These are phyloP conservation scores for Rotaria socialis DNA, from an alignment of 2,888 invertebrate genomes.

Conservation along the genomic window DNA sequence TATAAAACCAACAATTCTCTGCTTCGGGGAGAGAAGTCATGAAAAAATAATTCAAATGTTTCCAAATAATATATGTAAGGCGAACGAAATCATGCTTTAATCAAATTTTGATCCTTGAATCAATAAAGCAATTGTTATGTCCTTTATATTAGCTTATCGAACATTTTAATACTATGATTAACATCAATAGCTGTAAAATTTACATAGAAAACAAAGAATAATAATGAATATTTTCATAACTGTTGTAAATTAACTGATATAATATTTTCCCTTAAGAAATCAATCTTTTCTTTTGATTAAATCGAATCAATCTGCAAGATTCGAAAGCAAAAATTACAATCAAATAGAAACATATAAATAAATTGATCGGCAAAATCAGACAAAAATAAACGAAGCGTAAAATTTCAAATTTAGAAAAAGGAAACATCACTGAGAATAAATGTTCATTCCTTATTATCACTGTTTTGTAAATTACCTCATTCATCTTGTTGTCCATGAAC, in stretches of 20 bases:
- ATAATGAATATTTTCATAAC: neutral
- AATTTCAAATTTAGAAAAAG: neutral
- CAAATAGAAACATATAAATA: neutral
- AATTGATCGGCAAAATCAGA: neutral
- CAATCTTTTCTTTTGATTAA: neutral
- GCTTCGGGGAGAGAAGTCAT: no score
- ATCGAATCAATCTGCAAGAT: neutral
- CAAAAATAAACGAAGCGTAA: neutral
- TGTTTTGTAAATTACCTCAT: neutral
- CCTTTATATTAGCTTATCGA: neutral
- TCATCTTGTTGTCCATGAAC: neutral
- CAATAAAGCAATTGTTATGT: neutral
- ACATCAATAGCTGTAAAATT: neutral
- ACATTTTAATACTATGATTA: neutral
- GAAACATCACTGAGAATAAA: neutral
- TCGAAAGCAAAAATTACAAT: neutral
- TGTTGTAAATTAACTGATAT: neutral
- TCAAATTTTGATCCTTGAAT: neutral
- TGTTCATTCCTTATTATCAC: neutral
- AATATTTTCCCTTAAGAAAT: neutral
- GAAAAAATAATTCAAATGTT: neutral
- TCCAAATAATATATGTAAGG: neutral
- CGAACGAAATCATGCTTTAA: neutral
- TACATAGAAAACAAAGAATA: neutral
- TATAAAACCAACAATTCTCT: no score